Conservation (phyloP, 2,797 vertebrate species). For the Eremophila alpestris region DNA sequence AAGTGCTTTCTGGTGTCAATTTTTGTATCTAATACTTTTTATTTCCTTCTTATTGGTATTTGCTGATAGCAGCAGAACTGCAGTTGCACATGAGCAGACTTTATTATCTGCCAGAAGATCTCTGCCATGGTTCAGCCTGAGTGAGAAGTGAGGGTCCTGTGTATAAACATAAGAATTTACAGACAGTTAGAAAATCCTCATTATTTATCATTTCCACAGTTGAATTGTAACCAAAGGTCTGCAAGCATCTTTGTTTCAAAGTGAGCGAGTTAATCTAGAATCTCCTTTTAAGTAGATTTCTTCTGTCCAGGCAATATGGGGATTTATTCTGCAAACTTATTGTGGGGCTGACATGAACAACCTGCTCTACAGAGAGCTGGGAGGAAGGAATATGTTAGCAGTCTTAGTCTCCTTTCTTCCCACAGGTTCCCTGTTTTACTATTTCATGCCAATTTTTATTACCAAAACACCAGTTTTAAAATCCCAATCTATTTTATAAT, state of each 20-base stretch:
- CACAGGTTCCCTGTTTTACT: background rate
- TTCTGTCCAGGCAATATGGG: background rate
- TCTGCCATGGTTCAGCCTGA: background rate
- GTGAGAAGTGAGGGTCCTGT: background rate
- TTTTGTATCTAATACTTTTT: background rate
- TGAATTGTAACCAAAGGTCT: background rate
- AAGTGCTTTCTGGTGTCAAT: background rate
- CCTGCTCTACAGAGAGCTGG: background rate
- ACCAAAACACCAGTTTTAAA: background rate
- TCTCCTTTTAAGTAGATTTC: constrained; percentile 3
- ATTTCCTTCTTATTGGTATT: background rate
- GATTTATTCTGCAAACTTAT: background rate
- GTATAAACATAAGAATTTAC: background rate
- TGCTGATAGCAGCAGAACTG: background rate
- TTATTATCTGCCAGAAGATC: background rate
- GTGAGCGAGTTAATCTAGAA: background rate
- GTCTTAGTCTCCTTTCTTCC: background rate
- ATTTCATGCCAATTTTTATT: background rate
- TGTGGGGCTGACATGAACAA: background rate
- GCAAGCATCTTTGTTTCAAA: background rate
- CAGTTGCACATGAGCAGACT: background rate
- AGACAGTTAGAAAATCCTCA: background rate
- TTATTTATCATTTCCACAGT: background rate
- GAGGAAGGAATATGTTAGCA: background rate
- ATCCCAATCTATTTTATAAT: fast-evolving